Percentiles rank a stretch among this genome's conserved stretches.
phyloP scores from a whole-genome alignment of 2,888 invertebrate genomes.

The Euzophera pinguis region DNA sequence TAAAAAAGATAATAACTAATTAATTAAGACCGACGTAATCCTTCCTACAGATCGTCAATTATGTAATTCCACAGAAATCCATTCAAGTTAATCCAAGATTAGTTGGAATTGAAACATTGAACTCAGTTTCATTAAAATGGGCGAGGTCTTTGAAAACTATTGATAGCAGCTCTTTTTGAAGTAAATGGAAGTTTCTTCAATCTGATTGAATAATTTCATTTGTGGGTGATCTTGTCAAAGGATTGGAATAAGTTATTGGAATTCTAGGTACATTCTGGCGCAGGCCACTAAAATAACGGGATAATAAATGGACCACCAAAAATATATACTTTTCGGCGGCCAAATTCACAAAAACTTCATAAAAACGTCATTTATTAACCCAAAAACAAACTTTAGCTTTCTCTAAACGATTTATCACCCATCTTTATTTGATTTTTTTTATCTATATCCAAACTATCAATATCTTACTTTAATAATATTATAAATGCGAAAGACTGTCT shows the following conservation, averaged over 20 bases:
- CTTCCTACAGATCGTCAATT: not conserved
- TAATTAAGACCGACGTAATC: not conserved
- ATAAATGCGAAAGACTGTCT: too few species aligned
- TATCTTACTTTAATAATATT: too few species aligned
- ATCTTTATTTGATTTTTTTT: too few species aligned
- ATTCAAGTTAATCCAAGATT: conserved; percentile 11
- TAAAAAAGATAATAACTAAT: not conserved
- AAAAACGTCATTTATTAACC: too few species aligned
- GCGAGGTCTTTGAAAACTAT: conserved; percentile 13
- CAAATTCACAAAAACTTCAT: too few species aligned
- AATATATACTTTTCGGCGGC: too few species aligned
- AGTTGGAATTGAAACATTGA: conserved; percentile 6
- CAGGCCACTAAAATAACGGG: too few species aligned
- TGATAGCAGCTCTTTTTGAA: conserved; percentile 19
- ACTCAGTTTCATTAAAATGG: conserved; percentile 8
- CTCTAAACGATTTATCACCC: too few species aligned
- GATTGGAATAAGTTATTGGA: conserved; percentile 30
- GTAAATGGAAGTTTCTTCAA: conserved; percentile 28
- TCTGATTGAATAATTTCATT: conserved; percentile 35
- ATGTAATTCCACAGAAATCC: not conserved
- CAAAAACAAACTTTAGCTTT: too few species aligned
- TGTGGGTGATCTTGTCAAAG: conserved; percentile 23
- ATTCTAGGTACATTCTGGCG: conserved; percentile 24
- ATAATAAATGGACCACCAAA: too few species aligned
- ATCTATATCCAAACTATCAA: too few species aligned